A percentile compares a stretch with the other conserved stretches of the same genome.
Evolutionary conservation across 2,888 invertebrate species (phyloP).

Genomic region (Cephus spinipes): DNA sequence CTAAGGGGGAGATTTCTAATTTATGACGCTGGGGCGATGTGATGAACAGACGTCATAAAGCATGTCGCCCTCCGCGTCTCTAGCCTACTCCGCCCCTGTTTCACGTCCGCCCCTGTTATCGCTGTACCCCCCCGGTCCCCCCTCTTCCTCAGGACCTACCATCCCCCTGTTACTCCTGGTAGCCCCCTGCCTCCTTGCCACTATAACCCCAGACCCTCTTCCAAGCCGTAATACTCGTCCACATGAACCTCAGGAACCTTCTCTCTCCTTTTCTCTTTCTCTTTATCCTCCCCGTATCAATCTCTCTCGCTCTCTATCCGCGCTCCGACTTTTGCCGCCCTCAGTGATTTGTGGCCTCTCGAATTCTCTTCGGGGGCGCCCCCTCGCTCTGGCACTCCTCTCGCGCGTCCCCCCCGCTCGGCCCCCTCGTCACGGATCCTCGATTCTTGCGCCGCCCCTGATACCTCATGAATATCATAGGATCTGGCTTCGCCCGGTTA

Average conservation of each 20-base stretch:
- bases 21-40: slow-evolving; percentile 67
- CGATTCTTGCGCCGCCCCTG: slow-evolving; percentile 26
- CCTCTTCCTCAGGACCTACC: slow-evolving; percentile 20
- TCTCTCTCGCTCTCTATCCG: slow-evolving; percentile 29
- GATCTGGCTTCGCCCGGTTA: slow-evolving; percentile 10
- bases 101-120: slow-evolving; percentile 44
- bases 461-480: slow-evolving; percentile 22
- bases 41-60: slow-evolving; percentile 69
- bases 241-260: neutral
- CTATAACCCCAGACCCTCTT: neutral
- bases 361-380: slow-evolving; percentile 24
- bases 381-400: neutral
- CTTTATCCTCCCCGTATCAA: slow-evolving; percentile 29
- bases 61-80: slow-evolving; percentile 64
- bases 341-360: slow-evolving; percentile 39
- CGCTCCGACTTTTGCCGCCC: slow-evolving; percentile 13
- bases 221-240: neutral
- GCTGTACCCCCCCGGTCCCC: slow-evolving; percentile 29
- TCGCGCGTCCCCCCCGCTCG: neutral
- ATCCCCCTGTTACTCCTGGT: neutral
- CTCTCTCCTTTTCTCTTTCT: neutral
- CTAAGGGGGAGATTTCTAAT: slow-evolving; percentile 66
- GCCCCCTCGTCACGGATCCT: slow-evolving; percentile 12
- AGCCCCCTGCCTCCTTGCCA: neutral
- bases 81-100: slow-evolving; percentile 50